A percentile compares a stretch with the other conserved stretches of the same genome.
Conservation (phyloP, 1,140 invertebrate species). For the Andricus grossulariae region DNA sequence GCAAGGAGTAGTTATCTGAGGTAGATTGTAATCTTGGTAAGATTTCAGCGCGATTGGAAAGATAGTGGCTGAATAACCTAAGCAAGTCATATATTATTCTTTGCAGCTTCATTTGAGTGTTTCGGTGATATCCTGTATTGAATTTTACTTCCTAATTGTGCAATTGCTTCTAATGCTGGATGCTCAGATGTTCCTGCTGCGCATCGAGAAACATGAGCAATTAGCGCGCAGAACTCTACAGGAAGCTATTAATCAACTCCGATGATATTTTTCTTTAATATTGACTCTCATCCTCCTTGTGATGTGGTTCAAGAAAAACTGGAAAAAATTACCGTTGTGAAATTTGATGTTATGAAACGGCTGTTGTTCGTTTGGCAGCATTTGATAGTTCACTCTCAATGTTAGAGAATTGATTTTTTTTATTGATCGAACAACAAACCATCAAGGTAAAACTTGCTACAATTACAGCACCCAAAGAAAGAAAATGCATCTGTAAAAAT, state of each 20-base stretch:
- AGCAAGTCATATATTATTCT: constrained; percentile 20
- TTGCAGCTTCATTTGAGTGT: constrained; percentile 8
- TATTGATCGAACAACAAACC: no score
- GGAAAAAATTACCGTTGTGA: no score
- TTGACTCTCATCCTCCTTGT: no score
- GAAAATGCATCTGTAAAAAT: not conserved
- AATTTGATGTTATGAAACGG: no score
- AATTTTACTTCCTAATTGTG: constrained; percentile 13
- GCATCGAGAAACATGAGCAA: not conserved
- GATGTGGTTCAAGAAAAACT: no score
- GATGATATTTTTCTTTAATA: no score
- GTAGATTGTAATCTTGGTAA: constrained; percentile 26
- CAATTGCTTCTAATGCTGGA: not conserved
- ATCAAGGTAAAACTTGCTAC: no score
- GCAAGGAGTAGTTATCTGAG: constrained; percentile 22
- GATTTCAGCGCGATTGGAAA: constrained; percentile 29
- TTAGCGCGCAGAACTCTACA: not conserved
- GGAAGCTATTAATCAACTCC: no score
- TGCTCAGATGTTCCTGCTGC: not conserved
- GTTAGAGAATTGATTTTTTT: no score
- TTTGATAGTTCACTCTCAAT: no score
- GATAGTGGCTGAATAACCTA: constrained; percentile 24
- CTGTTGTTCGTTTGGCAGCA: no score
- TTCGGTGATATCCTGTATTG: constrained; percentile 2
- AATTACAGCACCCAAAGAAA: not conserved